Evolutionary conservation across 2,888 invertebrate species (phyloP), one percentile per base, ranked within the genome.

Genomic region (Acrobeloides nanus): DNA sequence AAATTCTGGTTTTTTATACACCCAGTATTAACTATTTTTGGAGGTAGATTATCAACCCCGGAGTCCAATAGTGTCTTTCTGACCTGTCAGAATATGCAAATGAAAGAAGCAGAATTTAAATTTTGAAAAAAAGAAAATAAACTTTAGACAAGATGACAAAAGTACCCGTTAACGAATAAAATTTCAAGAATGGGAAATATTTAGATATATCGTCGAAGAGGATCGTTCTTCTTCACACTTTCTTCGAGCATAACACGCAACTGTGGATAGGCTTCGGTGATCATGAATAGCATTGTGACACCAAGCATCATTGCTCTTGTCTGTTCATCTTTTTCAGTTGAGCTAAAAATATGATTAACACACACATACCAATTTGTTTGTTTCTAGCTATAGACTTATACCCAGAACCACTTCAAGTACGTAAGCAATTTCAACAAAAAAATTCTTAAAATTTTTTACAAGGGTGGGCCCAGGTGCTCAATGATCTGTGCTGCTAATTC

Each of bases 201-300:
- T n/a, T 23, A 34, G 12, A 34, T 7, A 33, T 23, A 34, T 34
- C 4, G 12, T 23, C 34, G 21, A 23, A n/a, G n/a, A n/a, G n/a
- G 35, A 39, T 39, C 39, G 20, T 17, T 12, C 12, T 27, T 20
- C 21, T 53, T 23, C 38, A 56, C 20, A 15, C 57, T 39, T 21
- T 54, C 59, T 17, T 35, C 31, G 24, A 61, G 51, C 38, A 54
- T 25, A 8, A 43, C n/a, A 3, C 57, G 24, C 18, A 57, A 37
- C 31, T 59, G 54, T 8, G 59, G 59, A 37, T 63, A 56, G 4
- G 46, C 51, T 43, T 62, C 62, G 41, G 27, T 46, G 32, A 59
- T 56, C 25, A 42, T 43, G 12, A 59, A 43, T 17, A 59, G 41
- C 24, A 62, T 39, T 6, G 52, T 50, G 20, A 48, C 47, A 10